A percentile compares a stretch with the other conserved stretches of the same genome.
Conservation (phyloP, 2,113 vertebrate genomes). For the Brachirus orientalis region DNA sequence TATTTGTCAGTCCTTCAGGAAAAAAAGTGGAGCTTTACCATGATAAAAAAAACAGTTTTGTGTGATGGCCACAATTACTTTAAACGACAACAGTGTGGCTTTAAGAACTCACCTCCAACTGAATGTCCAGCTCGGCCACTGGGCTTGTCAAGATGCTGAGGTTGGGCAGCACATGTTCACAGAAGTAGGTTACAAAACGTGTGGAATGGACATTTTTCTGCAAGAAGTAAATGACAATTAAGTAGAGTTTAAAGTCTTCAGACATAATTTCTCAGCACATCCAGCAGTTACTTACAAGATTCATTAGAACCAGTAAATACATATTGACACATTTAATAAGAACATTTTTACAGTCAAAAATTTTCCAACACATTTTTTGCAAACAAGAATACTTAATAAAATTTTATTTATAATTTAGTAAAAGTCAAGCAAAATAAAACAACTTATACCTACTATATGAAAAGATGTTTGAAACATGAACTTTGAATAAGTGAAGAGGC, state of each 20-base stretch:
- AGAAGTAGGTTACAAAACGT: slow-evolving; percentile 96
- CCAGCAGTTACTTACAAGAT: neutral
- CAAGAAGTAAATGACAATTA: slow-evolving; percentile 15
- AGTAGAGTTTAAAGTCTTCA: neutral
- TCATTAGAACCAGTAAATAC: too few species aligned
- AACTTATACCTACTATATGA: too few species aligned
- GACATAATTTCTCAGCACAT: neutral
- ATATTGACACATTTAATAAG: too few species aligned
- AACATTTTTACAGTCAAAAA: too few species aligned
- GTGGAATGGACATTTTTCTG: slow-evolving; percentile 99
- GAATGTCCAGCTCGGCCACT: slow-evolving; percentile 95
- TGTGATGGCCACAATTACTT: neutral
- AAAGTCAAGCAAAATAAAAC: too few species aligned
- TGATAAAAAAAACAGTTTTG: slow-evolving; percentile 8
- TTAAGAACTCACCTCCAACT: slow-evolving; percentile 91
- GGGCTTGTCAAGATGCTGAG: slow-evolving; percentile 91
- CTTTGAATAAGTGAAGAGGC: too few species aligned
- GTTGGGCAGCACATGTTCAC: slow-evolving; percentile 94
- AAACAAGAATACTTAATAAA: neutral
- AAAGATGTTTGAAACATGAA: neutral
- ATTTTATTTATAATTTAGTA: too few species aligned
- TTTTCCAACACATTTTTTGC: neutral
- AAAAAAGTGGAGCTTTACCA: slow-evolving; percentile 4
- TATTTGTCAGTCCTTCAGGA: slow-evolving; percentile 11
- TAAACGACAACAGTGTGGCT: too few species aligned